A percentile compares a stretch with the other conserved stretches of the same genome.
Conservation (phyloP, 2,113 vertebrate genomes). For the Phrynocephalus versicolor region DNA sequence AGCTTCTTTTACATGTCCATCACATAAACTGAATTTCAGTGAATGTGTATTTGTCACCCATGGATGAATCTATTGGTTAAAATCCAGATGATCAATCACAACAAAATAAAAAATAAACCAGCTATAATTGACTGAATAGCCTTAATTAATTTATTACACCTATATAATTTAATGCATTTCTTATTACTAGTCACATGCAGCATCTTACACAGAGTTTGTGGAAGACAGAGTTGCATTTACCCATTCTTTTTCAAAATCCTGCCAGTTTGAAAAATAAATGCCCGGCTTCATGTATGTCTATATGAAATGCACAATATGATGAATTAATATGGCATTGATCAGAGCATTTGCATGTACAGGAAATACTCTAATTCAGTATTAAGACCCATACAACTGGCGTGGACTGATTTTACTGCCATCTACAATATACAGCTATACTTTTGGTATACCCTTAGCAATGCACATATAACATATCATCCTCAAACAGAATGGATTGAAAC, state of each 20-base stretch:
- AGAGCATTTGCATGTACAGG: background rate
- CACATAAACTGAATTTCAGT: background rate
- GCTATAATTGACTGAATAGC: background rate
- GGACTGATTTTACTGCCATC: background rate
- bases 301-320: background rate
- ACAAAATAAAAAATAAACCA: background rate
- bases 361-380: background rate
- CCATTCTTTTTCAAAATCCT: background rate
- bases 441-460: background rate
- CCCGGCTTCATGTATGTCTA: background rate
- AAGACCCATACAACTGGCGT: background rate
- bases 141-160: background rate
- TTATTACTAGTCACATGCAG: background rate
- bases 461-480: background rate
- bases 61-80: background rate
- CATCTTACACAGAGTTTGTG: background rate
- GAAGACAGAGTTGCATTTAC: background rate
- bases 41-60: background rate
- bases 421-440: background rate
- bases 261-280: background rate
- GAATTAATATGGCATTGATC: background rate
- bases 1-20: background rate
- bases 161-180: too few relatives aligned
- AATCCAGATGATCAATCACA: background rate
- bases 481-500: slow-evolving; percentile 21